A percentile compares a stretch with the other conserved stretches of the same genome.
These are phyloP conservation scores for Cryptoleucopteryx plumbea DNA, from an alignment of 2,113 vertebrate genomes.

Conservation along the genomic window DNA sequence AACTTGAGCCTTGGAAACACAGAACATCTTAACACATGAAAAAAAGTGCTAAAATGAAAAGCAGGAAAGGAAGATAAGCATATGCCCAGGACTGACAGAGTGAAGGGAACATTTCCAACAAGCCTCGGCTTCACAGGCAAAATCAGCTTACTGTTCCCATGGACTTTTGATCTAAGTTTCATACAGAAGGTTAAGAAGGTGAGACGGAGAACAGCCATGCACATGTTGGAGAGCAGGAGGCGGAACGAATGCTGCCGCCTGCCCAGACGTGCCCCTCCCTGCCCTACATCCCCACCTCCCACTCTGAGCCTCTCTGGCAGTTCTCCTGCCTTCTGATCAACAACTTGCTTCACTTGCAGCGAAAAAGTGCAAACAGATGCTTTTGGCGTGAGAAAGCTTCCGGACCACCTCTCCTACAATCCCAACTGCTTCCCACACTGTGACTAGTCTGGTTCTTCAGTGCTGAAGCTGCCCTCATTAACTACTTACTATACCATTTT, in stretches of 20 bases:
- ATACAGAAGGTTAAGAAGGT: not conserved
- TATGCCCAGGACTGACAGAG: not conserved
- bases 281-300: not conserved
- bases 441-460: not conserved
- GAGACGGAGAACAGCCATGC: not conserved
- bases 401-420: not conserved
- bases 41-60: not conserved
- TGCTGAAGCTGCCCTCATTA: not conserved
- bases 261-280: not conserved
- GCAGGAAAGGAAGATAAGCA: not conserved
- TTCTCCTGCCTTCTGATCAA: not conserved
- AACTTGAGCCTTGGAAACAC: not conserved
- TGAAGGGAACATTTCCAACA: not conserved
- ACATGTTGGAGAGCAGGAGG: not conserved
- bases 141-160: not conserved
- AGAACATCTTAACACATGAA: not conserved
- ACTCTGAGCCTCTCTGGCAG: not conserved
- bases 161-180: not conserved
- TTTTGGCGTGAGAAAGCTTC: not conserved
- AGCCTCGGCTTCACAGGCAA: not conserved
- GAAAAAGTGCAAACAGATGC: not conserved
- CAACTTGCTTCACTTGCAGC: not conserved
- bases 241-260: not conserved
- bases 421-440: not conserved
- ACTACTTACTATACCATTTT: not conserved